Conservation (phyloP, 1,140 invertebrate species). For the Holotrichia oblita region DNA sequence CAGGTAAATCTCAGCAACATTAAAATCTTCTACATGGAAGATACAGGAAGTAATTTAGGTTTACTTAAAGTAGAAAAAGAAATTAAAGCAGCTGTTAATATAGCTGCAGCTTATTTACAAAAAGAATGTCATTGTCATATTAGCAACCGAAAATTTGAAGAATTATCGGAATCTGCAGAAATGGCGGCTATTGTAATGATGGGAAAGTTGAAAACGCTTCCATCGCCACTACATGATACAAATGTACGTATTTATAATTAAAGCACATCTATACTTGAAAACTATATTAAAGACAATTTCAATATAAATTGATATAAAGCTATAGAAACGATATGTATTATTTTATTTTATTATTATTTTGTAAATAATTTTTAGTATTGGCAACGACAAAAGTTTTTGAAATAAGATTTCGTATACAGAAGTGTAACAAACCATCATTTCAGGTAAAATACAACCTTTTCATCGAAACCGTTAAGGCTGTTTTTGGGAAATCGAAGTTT, state of each 20-base stretch:
- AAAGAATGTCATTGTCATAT: background rate
- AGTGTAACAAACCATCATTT: too few species aligned
- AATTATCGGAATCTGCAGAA: background rate
- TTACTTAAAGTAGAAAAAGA: background rate
- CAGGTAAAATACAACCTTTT: background rate
- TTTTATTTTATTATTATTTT: background rate
- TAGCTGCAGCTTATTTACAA: background rate
- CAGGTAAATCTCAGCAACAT: background rate
- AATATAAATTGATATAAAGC: too few species aligned
- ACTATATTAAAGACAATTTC: too few species aligned
- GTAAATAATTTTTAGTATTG: background rate
- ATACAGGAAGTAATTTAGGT: background rate
- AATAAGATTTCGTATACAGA: too few species aligned
- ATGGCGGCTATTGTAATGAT: background rate
- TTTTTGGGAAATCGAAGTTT: slow-evolving; percentile 25
- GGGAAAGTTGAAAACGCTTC: background rate
- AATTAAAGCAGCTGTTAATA: background rate
- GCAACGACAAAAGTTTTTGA: too few species aligned
- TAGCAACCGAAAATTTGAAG: slow-evolving; percentile 12
- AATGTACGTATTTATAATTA: background rate
- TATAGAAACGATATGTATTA: too few species aligned
- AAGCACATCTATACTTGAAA: too few species aligned
- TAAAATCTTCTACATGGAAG: slow-evolving; percentile 19
- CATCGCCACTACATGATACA: background rate
- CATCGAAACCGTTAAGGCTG: background rate